phyloP scores from a whole-genome alignment of 2,113 vertebrate species.

The Rhinolophus ferrumequinum region DNA sequence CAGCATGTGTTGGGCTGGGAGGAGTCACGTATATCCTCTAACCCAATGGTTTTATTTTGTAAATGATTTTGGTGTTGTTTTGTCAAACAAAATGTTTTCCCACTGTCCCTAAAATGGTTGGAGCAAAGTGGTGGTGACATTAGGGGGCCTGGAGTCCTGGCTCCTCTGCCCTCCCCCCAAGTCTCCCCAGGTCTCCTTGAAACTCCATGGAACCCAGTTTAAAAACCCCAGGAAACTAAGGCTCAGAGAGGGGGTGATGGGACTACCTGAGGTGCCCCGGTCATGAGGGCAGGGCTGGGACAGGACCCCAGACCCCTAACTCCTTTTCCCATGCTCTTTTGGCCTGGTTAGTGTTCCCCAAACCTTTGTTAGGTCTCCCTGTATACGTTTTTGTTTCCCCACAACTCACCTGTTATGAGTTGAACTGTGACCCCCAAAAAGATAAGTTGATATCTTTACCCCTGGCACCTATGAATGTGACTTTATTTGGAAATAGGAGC shows the following conservation, averaged over 20 bases:
- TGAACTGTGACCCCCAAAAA: neutral
- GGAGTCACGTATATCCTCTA: neutral
- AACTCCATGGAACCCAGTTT: neutral
- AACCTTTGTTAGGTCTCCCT: neutral
- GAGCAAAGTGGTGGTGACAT: neutral
- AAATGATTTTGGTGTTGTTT: neutral
- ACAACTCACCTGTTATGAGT: neutral
- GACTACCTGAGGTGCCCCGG: too few species aligned
- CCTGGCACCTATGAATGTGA: neutral
- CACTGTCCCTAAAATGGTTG: neutral
- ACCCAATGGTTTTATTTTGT: neutral
- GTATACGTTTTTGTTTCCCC: neutral
- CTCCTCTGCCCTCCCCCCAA: too few species aligned
- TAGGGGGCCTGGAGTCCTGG: neutral
- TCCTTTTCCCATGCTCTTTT: neutral
- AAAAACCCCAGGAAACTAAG: neutral
- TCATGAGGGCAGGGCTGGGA: neutral
- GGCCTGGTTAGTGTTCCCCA: neutral
- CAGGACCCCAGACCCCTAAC: neutral
- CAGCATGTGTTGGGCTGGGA: neutral
- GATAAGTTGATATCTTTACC: neutral
- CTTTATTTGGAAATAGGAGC: slow-evolving; percentile 8
- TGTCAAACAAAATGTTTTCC: neutral
- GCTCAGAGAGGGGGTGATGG: neutral
- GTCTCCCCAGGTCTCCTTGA: neutral